Conservation (phyloP, 1,140 invertebrate species). For the Procambarus virginalis region DNA sequence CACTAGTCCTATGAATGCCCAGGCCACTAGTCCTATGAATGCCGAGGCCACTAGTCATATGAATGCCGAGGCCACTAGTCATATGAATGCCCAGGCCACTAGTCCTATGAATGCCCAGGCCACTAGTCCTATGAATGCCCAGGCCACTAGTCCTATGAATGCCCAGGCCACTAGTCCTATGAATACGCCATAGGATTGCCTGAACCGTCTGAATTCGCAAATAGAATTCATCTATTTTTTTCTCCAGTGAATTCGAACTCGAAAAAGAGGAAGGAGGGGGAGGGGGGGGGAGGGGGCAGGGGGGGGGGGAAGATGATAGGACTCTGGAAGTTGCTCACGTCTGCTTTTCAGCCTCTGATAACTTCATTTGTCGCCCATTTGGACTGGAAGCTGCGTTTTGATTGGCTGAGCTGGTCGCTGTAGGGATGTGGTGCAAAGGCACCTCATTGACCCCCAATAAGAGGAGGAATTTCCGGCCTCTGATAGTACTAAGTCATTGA, state of each 20-base stretch:
- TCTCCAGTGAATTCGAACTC: no score
- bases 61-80: no score
- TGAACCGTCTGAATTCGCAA: background rate
- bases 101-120: no score
- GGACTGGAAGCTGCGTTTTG: background rate
- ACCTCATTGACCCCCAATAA: no score
- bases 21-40: no score
- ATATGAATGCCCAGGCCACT: no score
- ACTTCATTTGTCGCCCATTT: conserved; percentile 5
- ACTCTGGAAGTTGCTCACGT: background rate
- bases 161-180: background rate
- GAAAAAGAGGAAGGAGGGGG: background rate
- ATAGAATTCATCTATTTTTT: background rate
- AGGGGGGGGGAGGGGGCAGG: background rate
- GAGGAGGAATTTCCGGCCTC: no score
- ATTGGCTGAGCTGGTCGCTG: background rate
- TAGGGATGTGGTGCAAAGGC: background rate
- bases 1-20: no score
- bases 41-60: no score
- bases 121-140: no score
- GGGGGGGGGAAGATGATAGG: background rate
- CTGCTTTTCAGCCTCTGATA: conserved; percentile 26
- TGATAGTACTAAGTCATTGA: no score
- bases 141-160: no score
- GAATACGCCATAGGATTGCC: background rate